Evolutionary conservation across 2,888 invertebrate genomes (phyloP).

Genomic region (Stratiomys singularior): DNA sequence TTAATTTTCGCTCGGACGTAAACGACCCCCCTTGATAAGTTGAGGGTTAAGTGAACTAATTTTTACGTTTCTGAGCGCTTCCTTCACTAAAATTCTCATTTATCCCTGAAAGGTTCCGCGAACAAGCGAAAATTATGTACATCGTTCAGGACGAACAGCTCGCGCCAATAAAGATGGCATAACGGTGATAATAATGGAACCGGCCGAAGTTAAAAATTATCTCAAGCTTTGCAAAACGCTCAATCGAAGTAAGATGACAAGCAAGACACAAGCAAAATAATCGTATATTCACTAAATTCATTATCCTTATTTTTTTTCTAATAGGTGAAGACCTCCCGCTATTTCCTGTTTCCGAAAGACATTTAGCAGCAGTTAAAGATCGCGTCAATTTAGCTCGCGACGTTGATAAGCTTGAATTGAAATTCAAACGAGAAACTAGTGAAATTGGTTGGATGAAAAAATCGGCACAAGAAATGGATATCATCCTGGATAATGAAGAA

Average conservation of each 20-base stretch:
- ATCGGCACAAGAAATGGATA: slow-evolving; percentile 90
- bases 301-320: slow-evolving; percentile 47
- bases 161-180: slow-evolving; percentile 89
- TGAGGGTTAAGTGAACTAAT: too few species aligned
- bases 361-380: slow-evolving; percentile 73
- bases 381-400: slow-evolving; percentile 81
- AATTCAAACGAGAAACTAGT: slow-evolving; percentile 71
- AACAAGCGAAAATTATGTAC: slow-evolving; percentile 96
- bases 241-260: slow-evolving; percentile 76
- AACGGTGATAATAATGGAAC: slow-evolving; percentile 91
- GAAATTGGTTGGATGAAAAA: slow-evolving; percentile 87
- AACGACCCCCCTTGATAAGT: too few species aligned
- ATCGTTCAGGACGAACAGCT: slow-evolving; percentile 96
- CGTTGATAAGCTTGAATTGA: slow-evolving; percentile 80
- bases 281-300: not conserved
- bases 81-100: too few species aligned
- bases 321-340: slow-evolving; percentile 83
- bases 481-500: slow-evolving; percentile 83
- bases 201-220: slow-evolving; percentile 83
- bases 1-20: too few species aligned
- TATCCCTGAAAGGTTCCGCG: slow-evolving; percentile 75
- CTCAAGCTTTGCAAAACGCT: slow-evolving; percentile 84
- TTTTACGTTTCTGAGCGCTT: too few species aligned
- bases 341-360: slow-evolving; percentile 79
- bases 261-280: not conserved